Base-by-base conservation (phyloP, 2,888 invertebrate genomes). In the Agapetus fuscipes region DNA sequence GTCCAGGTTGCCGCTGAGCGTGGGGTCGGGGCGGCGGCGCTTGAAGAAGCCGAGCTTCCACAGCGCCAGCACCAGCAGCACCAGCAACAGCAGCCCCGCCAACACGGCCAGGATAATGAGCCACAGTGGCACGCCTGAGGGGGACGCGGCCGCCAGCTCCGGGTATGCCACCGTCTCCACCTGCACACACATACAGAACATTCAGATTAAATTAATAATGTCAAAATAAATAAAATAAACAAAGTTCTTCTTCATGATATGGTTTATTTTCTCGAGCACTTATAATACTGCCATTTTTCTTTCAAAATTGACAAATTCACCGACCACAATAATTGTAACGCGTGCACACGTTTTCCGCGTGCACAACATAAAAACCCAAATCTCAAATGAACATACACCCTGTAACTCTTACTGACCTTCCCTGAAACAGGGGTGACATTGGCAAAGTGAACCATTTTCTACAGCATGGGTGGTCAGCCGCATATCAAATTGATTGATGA, bases 21-120 rank as follows among this genome's bases (percentile, higher is more conserved):
- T 88, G 1, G 82, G 84, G 60, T 89, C 88, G 3, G 86, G 86
- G 48, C 89, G 72, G 56, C 85, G 78, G 54, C 88, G 66, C 56
- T 88, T 89, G 65, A 90, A 91, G 75, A 91, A 91, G 35, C 90
- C 90, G 37, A 88, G 78, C 67, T 85, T 90, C 80, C 89, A 90
- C 42, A 95, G 66, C 14, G 83, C 73, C 34, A 85, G 71, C 29
- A 86, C 84, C 34, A 95, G 71, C 3, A 90, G 58, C 25, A 89
- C 75, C 24, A 96, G 69, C 13, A 96, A 69, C 48, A 94, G 56
- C 24, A 96, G 66, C 7, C 95, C 95, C 2, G 82, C 83, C 40
- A 88, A 70, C 35, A 89, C 79, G 24, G 94, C 84, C 34, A 89
- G 71, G 48, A 84, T 78, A 47, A 89, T 88, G 48, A 94, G 82